Evolutionary conservation across 2,113 vertebrate genomes (phyloP).

Genomic region (Ammospiza caudacuta): DNA sequence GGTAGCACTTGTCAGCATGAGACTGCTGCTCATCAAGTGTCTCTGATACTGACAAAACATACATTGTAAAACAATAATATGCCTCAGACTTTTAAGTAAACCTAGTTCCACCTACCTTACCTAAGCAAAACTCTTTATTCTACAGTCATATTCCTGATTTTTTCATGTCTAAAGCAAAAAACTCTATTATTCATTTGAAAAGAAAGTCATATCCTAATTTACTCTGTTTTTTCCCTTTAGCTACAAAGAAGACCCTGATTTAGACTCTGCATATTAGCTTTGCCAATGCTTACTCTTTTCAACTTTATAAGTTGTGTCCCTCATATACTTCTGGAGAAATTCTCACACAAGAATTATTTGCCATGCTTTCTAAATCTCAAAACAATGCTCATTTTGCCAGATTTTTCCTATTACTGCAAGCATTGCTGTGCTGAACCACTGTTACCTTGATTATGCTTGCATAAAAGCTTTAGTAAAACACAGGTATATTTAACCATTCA

Average conservation of each 20-base stretch:
- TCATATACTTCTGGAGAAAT: not conserved
- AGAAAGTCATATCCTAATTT: not conserved
- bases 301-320: not conserved
- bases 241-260: not conserved
- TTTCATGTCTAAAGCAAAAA: not conserved
- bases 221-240: not conserved
- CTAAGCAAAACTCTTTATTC: not conserved
- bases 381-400: not conserved
- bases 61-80: not conserved
- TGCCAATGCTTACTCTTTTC: not conserved
- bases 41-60: not conserved
- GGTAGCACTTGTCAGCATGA: not conserved
- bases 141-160: not conserved
- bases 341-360: not conserved
- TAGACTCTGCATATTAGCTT: not conserved
- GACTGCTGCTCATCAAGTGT: not conserved
- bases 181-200: not conserved
- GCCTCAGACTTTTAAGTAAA: not conserved
- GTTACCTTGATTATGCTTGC: not conserved
- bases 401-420: not conserved
- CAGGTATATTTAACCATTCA: not conserved
- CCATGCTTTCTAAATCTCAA: not conserved
- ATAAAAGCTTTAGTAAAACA: not conserved
- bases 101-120: not conserved
- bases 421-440: not conserved